Evolutionary conservation across 2,888 invertebrate genomes (phyloP).

Genomic region (Trissoscelio sp.): DNA sequence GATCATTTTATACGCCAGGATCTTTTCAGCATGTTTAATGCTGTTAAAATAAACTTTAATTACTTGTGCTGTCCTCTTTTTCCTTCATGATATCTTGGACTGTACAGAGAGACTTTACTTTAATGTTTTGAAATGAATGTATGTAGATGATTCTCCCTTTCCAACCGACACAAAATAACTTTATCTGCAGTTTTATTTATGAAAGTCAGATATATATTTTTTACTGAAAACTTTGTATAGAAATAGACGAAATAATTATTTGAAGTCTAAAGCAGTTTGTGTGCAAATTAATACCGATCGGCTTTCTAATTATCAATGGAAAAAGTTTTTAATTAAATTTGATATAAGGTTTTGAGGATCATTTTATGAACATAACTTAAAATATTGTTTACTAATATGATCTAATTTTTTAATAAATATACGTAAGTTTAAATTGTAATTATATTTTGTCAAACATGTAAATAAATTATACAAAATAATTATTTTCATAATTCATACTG

Average conservation of each 20-base stretch:
- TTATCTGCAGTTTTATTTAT: slow-evolving; percentile 23
- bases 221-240: slow-evolving; percentile 1
- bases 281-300: not conserved
- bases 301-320: not conserved
- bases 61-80: slow-evolving; percentile 46
- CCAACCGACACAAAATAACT: slow-evolving; percentile 30
- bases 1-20: slow-evolving; percentile 17
- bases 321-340: not conserved
- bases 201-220: slow-evolving; percentile 8
- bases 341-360: not conserved
- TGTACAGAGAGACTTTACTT: slow-evolving; percentile 32
- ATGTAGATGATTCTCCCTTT: slow-evolving; percentile 37
- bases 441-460: too few relatives aligned
- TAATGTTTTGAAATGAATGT: slow-evolving; percentile 50
- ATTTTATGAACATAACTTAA: too few relatives aligned
- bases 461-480: too few relatives aligned
- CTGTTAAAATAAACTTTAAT: slow-evolving; percentile 59
- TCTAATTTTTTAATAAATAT: too few relatives aligned
- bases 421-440: too few relatives aligned
- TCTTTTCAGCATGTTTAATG: slow-evolving; percentile 55
- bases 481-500: too few relatives aligned
- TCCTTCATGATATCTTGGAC: slow-evolving; percentile 34
- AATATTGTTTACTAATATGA: too few relatives aligned
- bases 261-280: not conserved
- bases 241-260: slow-evolving; percentile 30